Percentiles rank a stretch among this genome's conserved stretches.
Conservation (phyloP, 2,113 vertebrate species). For the Callorhinus ursinus region DNA sequence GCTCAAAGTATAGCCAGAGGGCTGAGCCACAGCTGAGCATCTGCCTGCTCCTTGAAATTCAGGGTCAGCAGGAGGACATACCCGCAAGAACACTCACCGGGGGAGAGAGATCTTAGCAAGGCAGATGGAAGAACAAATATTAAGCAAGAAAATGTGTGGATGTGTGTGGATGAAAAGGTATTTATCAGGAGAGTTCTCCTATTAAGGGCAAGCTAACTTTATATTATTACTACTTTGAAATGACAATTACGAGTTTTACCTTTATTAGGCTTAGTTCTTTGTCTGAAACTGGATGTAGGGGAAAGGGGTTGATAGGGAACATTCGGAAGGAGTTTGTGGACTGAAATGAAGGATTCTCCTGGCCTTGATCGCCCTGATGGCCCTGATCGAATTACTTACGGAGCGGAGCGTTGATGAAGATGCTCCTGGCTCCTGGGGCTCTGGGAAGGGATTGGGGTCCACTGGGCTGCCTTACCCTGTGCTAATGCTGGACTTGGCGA, state of each 20-base stretch:
- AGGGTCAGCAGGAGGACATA: conserved; percentile 80
- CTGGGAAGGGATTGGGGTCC: background rate
- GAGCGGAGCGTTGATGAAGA: background rate
- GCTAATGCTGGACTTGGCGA: background rate
- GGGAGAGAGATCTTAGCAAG: conserved; percentile 44
- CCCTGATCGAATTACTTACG: background rate
- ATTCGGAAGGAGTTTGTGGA: background rate
- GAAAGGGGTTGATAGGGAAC: background rate
- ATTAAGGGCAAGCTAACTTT: background rate
- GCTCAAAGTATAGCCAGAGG: conserved; percentile 81
- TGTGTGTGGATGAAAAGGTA: background rate
- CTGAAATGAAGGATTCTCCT: background rate
- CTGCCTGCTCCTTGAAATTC: conserved; percentile 76
- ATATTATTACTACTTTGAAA: background rate
- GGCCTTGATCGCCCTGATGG: background rate
- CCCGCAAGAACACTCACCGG: conserved; percentile 23
- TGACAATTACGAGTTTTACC: background rate
- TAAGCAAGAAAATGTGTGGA: background rate
- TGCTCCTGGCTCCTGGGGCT: background rate
- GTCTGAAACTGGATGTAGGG: background rate
- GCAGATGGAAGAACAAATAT: conserved; percentile 55
- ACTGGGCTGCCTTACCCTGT: background rate
- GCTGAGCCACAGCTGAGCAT: conserved; percentile 69
- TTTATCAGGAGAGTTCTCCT: fast-evolving
- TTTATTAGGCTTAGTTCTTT: background rate